phyloP scores from a whole-genome alignment of 2,888 invertebrate genomes.

The Pristionchus maxplancki region DNA sequence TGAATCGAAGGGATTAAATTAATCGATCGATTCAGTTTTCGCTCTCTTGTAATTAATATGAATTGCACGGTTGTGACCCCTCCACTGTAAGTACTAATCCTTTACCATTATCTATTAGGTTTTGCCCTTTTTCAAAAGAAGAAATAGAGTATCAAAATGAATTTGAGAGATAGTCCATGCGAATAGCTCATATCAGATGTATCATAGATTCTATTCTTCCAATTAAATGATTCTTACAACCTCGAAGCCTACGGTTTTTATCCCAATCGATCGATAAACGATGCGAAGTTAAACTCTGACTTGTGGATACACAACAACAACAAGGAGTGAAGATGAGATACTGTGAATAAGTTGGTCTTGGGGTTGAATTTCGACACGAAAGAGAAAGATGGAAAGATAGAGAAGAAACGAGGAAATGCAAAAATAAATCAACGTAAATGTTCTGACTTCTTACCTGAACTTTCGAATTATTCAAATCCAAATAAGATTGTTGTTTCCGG shows the following conservation, averaged over 20 bases:
- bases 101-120: conserved; percentile 1
- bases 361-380: not conserved
- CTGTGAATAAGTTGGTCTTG: not conserved
- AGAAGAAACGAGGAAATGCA: not conserved
- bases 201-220: conserved; percentile 5
- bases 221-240: conserved; percentile 1
- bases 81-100: not conserved
- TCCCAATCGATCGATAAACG: not conserved
- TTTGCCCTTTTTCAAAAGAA: not conserved
- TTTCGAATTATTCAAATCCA: too few species aligned
- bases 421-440: not conserved
- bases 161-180: conserved; percentile 6
- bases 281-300: not conserved
- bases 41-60: conserved; percentile 9
- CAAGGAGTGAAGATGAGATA: not conserved
- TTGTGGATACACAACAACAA: not conserved
- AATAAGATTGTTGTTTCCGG: too few species aligned
- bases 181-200: conserved; percentile 16
- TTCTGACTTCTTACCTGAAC: too few species aligned
- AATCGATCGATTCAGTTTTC: conserved; percentile 10
- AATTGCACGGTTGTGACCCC: not conserved
- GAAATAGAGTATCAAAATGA: not conserved
- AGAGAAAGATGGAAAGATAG: not conserved
- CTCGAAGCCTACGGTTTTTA: not conserved
- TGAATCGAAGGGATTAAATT: conserved; percentile 22